Percentiles rank a stretch among this genome's conserved stretches.
Conservation (phyloP, 2,888 invertebrate genomes). For the Argyresthia goedartella region DNA sequence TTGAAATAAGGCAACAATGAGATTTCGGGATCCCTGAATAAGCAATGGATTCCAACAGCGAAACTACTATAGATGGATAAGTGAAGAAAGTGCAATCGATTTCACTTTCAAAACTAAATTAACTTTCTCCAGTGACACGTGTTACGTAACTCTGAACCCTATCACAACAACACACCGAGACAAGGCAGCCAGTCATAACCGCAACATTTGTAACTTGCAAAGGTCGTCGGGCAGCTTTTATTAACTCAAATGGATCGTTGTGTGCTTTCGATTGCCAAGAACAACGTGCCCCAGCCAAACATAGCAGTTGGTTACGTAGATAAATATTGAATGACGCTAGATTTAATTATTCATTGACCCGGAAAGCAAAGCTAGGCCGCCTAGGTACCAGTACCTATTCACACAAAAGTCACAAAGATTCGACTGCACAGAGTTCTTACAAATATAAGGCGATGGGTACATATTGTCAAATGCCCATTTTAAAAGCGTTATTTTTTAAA, state of each 20-base stretch:
- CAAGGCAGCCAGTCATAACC: conserved; percentile 36
- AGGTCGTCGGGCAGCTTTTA: conserved; percentile 42
- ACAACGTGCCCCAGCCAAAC: too few species aligned
- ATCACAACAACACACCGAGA: conserved; percentile 34
- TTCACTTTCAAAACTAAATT: conserved; percentile 72
- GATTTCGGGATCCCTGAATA: conserved; percentile 18
- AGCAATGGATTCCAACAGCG: conserved; percentile 33
- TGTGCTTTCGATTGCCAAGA: too few species aligned
- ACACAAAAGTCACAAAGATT: too few species aligned
- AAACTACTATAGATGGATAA: conserved; percentile 56
- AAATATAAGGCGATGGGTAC: too few species aligned
- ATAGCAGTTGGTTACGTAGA: neutral
- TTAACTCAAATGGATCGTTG: conserved; percentile 19
- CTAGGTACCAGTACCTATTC: too few species aligned
- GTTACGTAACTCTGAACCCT: conserved; percentile 50
- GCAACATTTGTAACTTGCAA: conserved; percentile 51
- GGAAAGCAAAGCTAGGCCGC: neutral
- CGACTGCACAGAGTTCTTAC: neutral
- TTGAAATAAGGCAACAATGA: conserved; percentile 10
- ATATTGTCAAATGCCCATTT: too few species aligned
- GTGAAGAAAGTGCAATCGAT: conserved; percentile 69
- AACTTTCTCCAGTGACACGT: conserved; percentile 70
- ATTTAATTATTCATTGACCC: neutral
- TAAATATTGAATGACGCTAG: neutral
- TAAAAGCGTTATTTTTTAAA: too few species aligned